Evolutionary conservation across 2,113 vertebrate genomes (phyloP).

Genomic region (Cricetomys ansorgei): DNA sequence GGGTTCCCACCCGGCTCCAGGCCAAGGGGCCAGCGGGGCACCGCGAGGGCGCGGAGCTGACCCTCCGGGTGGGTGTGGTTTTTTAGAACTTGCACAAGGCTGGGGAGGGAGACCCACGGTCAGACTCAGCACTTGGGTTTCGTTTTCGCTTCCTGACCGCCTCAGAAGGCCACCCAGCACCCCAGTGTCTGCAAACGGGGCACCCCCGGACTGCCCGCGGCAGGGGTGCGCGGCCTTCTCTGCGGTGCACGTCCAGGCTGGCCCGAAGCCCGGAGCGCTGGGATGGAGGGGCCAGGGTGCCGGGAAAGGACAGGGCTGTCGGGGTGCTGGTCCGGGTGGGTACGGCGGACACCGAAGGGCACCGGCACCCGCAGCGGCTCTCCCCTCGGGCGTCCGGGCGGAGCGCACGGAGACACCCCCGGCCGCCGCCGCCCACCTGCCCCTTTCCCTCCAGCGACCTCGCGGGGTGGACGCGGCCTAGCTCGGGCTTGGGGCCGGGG

Average conservation of each 20-base stretch:
- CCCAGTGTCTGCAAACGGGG: not conserved
- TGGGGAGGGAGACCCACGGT: not conserved
- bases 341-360: not conserved
- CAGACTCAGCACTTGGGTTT: not conserved
- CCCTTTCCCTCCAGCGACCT: not conserved
- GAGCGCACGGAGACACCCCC: not conserved
- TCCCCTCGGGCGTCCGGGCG: not conserved
- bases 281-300: not conserved
- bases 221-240: not conserved
- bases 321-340: not conserved
- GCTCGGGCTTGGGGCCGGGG: not conserved
- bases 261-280: not conserved
- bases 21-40: not conserved
- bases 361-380: not conserved
- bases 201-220: not conserved
- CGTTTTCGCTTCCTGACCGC: not conserved
- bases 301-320: not conserved
- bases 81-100: not conserved
- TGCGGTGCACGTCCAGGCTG: not conserved
- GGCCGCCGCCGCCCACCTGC: conserved; percentile 58
- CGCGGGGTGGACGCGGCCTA: not conserved
- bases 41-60: not conserved
- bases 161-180: not conserved
- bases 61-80: not conserved
- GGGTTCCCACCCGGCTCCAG: not conserved